Evolutionary conservation across 2,797 vertebrate genomes (phyloP).

Genomic region (Sarcoramphus papa): DNA sequence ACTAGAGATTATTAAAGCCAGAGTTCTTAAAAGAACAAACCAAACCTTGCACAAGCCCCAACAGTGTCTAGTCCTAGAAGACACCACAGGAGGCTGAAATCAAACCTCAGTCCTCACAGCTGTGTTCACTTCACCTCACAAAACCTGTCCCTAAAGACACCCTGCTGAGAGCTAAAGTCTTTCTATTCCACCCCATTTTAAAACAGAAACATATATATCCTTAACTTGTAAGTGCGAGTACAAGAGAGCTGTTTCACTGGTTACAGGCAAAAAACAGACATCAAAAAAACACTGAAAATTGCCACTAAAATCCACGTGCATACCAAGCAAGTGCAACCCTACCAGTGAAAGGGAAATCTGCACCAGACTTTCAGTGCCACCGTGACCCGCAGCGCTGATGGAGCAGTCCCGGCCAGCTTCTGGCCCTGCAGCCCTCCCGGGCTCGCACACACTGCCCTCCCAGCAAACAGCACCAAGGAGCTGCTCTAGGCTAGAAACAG

Average conservation of each 20-base stretch:
- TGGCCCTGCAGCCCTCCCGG: background rate
- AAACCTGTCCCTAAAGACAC: background rate
- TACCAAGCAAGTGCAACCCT: background rate
- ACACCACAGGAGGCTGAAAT: background rate
- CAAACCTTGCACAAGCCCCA: background rate
- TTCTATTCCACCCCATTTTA: background rate
- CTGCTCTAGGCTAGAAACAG: background rate
- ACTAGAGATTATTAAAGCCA: background rate
- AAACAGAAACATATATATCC: background rate
- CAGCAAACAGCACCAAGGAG: background rate
- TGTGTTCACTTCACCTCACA: background rate
- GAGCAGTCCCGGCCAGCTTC: rapidly evolving
- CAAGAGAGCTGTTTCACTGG: background rate
- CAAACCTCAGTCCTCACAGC: background rate
- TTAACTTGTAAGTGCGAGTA: background rate
- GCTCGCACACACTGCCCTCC: background rate
- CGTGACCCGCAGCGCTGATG: rapidly evolving
- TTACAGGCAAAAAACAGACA: background rate
- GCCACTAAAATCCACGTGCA: background rate
- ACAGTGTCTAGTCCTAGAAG: background rate
- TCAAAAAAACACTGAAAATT: background rate
- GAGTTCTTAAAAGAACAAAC: background rate
- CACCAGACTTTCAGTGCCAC: background rate
- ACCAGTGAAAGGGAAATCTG: background rate
- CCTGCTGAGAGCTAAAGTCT: background rate